Base-by-base conservation (phyloP, 2,797 vertebrate species). In the Gadopsis bispinosus region DNA sequence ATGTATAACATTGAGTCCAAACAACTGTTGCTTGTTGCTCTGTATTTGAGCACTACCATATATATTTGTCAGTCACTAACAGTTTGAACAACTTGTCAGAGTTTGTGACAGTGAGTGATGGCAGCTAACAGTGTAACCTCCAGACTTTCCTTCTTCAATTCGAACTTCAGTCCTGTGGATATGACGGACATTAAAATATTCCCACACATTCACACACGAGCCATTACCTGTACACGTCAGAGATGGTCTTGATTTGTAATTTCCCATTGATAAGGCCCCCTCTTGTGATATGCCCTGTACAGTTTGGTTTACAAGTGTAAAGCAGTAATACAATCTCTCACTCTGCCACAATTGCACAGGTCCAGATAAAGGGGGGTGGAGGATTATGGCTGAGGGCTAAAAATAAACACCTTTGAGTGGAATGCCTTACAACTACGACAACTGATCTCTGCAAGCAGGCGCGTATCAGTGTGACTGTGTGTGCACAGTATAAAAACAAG, bases 201-300 rank as follows among this genome's bases (percentile, higher is more conserved):
- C 31, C 31, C 47, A 72, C n/a, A 59, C 41, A 59, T 55, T 41
- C 33, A 56, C 33, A 80, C 63, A 41, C 45, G 6, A 61, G 47
- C 16, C 84, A 79, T 96, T 99, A 99, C 97, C 97, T 90, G 98
- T 99, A 77, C 98, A 99, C 3, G 97, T 99, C 93, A 98, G 98
- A 19, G 95, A 97, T 14, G 97, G 98, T 95, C 98, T 97, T 73
- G 97, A 99, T 95, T 99, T 99, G 89, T 99, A 99, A 95, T 99
- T 99, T 80, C 97, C 97, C 98, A 99, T 98, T 86, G 94, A 89
- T 88, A 68, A 83, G 77, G 13, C 87, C 80, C 89, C 55, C 41
- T 73, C 51, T 62, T 75, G 69, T 87, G 83, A 85, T 85, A 55
- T 53, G 43, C 65, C 71, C 87, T 66, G 70, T 83, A 37, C n/a